Evolutionary conservation across 2,888 invertebrate species (phyloP), one percentile per base, ranked within the genome.

Genomic region (Agonopterix arenella): DNA sequence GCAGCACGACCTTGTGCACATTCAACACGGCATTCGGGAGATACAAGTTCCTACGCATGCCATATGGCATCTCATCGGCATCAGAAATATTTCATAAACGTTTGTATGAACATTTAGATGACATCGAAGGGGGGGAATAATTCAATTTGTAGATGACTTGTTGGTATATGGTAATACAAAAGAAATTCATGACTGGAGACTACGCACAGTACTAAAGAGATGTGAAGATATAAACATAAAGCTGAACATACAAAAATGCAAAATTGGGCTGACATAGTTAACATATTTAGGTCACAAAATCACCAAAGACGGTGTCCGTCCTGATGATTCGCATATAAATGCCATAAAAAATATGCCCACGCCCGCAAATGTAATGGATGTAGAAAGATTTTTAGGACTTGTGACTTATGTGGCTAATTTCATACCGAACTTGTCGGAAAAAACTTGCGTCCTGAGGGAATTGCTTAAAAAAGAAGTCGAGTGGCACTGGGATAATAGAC

Each of bases 1-100:
- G 51, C 4, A 61, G 62, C 45, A 56, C 61, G 1, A 54, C 59
- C 37, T 43, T 63, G 7, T 62, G 61, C 45, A 65, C 62, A 1
- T 65, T 62, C 44, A 47, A 36, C 9, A 57, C 58, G 1, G 57
- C 57, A 0, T 57, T 55, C 18, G 58, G 56, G 0, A 16, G 57
- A 5, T 62, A 56, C 50, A 51, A 52, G 18, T 65, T 56, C 52
- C 46, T 59, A 18, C 47, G 58, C 2, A 37, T 62, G 37, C 61
- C 65, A 0, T 62, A 48, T 42, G 59, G 61, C 5, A 52, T 64
- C 5, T 13, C 9, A 8, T 45, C 13, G 2, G 45, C 45, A n/a
- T 36, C 45, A 10, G 45, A 45, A 11, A 52, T 62, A 8, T 64
- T 60, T 51, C 61, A 59, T 46, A 62, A 58, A 53, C 52, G 16